Evolutionary conservation across 2,797 vertebrate species (phyloP).

Genomic region (Tauraco hartlaubi): DNA sequence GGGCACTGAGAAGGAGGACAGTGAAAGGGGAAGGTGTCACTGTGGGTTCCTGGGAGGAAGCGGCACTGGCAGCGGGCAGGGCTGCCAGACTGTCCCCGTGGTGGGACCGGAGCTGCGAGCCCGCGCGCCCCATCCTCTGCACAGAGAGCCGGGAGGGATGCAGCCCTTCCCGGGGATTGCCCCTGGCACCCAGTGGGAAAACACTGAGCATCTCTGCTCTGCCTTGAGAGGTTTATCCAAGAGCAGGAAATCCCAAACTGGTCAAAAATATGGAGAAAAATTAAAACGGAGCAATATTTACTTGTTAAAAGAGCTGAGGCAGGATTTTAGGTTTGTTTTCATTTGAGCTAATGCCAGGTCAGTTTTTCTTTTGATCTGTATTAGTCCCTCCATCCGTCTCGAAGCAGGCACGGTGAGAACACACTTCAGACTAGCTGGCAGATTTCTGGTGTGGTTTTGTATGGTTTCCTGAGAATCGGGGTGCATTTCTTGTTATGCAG

Average conservation of each 20-base stretch:
- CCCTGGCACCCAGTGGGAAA: accelerated
- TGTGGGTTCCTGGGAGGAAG: not conserved
- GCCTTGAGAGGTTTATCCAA: not conserved
- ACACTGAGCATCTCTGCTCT: not conserved
- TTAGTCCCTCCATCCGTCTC: not conserved
- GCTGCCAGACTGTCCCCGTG: not conserved
- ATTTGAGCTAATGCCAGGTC: not conserved
- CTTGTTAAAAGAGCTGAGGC: not conserved
- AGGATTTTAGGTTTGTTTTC: not conserved
- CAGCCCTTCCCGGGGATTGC: accelerated
- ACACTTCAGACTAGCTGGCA: not conserved
- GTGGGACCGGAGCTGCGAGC: not conserved
- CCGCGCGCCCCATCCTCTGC: accelerated
- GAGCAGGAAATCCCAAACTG: not conserved
- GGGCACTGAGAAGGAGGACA: accelerated
- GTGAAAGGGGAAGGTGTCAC: not conserved
- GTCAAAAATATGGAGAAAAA: not conserved
- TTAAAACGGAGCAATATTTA: not conserved
- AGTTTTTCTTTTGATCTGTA: not conserved
- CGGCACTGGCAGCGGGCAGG: not conserved
- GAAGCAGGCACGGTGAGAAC: not conserved
- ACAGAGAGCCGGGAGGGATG: not conserved
- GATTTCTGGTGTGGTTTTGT: constrained; percentile 48
- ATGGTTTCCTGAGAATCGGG: constrained; percentile 38
- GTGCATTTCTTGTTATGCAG: constrained; percentile 57